Evolutionary conservation across 2,888 invertebrate genomes (phyloP).

Genomic region (Campoplex capitator): DNA sequence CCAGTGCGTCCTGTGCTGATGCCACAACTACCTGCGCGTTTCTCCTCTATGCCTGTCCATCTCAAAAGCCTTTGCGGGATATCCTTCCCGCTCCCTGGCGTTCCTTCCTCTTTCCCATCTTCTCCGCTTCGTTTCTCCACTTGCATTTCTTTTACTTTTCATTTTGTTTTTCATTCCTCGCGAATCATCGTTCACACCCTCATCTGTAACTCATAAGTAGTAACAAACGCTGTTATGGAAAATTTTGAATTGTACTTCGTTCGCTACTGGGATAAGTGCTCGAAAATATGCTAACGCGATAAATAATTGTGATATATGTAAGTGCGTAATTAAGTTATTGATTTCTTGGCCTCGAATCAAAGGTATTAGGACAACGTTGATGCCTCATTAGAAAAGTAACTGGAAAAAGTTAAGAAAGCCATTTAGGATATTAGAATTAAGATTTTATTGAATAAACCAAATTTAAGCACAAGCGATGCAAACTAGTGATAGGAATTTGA

Average conservation of each 20-base stretch:
- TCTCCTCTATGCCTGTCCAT: constrained; percentile 49
- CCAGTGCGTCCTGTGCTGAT: constrained; percentile 42
- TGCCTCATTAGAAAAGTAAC: not conserved
- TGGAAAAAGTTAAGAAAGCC: not conserved
- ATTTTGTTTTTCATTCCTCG: constrained; percentile 16
- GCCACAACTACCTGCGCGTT: constrained; percentile 59
- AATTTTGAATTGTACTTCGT: not conserved
- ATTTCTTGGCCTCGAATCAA: not conserved
- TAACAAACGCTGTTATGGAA: not conserved
- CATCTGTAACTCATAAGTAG: not conserved
- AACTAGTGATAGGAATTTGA: not conserved
- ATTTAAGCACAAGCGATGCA: not conserved
- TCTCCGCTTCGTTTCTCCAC: not conserved
- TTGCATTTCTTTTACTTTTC: not conserved
- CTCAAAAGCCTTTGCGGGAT: constrained; percentile 49
- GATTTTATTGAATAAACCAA: not conserved
- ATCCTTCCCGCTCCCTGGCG: constrained; percentile 31
- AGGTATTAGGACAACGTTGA: not conserved
- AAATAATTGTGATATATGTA: no score
- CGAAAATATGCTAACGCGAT: not conserved
- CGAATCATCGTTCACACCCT: constrained; percentile 7
- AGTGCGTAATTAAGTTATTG: no score
- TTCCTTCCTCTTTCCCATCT: constrained; percentile 22
- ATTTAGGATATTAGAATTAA: not conserved
- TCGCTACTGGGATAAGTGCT: not conserved